phyloP scores from a whole-genome alignment of 1,140 invertebrate genomes.

The Drosophila nikananu region DNA sequence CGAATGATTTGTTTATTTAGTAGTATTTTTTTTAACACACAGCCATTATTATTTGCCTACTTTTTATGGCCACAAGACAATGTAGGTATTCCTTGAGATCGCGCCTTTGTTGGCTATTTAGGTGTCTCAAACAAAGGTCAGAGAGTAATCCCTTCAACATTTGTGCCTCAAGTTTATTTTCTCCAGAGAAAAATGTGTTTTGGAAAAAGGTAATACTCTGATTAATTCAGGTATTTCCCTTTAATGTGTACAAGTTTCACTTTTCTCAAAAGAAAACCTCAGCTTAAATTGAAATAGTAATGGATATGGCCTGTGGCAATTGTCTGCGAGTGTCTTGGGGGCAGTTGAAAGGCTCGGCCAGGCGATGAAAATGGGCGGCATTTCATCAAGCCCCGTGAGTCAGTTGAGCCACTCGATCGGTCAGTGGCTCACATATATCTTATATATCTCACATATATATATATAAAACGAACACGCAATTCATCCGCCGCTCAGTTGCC shows the following conservation, averaged over 20 bases:
- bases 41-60: slow-evolving; percentile 14
- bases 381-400: slow-evolving; percentile 37
- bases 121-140: slow-evolving; percentile 1
- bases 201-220: no score
- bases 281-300: slow-evolving; percentile 9
- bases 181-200: neutral
- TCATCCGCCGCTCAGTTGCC: slow-evolving; percentile 33
- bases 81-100: slow-evolving; percentile 4
- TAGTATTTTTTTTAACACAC: slow-evolving; percentile 37
- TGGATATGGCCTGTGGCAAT: slow-evolving; percentile 17
- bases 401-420: slow-evolving; percentile 36
- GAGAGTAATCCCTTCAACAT: neutral
- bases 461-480: slow-evolving; percentile 27
- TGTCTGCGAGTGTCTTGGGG: slow-evolving; percentile 14
- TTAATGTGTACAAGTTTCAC: slow-evolving; percentile 1
- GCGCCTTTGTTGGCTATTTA: slow-evolving; percentile 24
- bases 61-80: slow-evolving; percentile 13
- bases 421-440: slow-evolving; percentile 18
- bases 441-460: slow-evolving; percentile 25
- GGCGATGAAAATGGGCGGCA: slow-evolving; percentile 32
- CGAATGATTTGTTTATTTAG: slow-evolving; percentile 25
- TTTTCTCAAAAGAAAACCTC: slow-evolving; percentile 11
- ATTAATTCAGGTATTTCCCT: neutral
- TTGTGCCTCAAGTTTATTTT: neutral
- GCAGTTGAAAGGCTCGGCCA: slow-evolving; percentile 27